Evolutionary conservation across 2,797 vertebrate species (phyloP).

Genomic region (Peromyscus eremicus): DNA sequence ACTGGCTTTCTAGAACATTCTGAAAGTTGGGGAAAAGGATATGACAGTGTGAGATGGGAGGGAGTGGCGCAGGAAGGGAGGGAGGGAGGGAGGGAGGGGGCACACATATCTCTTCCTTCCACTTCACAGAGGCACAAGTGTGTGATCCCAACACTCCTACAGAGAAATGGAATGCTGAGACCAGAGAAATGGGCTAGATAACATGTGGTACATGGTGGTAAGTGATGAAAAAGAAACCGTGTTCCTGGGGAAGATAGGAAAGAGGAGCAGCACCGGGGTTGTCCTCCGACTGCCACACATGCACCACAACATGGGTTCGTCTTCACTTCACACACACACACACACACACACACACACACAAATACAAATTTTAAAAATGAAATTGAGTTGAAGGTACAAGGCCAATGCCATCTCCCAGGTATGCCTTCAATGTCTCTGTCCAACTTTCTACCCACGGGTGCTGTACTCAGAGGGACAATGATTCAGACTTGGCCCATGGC

Average conservation of each 20-base stretch:
- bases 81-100: rapidly evolving
- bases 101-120: background rate
- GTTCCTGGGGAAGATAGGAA: background rate
- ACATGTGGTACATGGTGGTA: too few species aligned
- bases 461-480: background rate
- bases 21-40: background rate
- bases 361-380: background rate
- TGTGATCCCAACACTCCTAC: background rate
- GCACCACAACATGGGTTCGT: background rate
- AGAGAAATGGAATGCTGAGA: background rate
- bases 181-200: background rate
- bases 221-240: background rate
- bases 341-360: background rate
- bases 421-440: background rate
- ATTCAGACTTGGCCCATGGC: background rate
- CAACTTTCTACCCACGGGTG: background rate
- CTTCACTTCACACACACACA: background rate
- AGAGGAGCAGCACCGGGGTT: background rate
- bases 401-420: background rate
- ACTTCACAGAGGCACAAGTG: background rate
- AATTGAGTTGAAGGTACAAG: background rate
- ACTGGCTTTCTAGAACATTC: background rate
- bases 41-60: background rate
- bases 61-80: too few species aligned
- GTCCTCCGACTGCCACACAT: background rate